Evolutionary conservation across 2,797 vertebrate species (phyloP).

Genomic region (Sphaeramia orbicularis): DNA sequence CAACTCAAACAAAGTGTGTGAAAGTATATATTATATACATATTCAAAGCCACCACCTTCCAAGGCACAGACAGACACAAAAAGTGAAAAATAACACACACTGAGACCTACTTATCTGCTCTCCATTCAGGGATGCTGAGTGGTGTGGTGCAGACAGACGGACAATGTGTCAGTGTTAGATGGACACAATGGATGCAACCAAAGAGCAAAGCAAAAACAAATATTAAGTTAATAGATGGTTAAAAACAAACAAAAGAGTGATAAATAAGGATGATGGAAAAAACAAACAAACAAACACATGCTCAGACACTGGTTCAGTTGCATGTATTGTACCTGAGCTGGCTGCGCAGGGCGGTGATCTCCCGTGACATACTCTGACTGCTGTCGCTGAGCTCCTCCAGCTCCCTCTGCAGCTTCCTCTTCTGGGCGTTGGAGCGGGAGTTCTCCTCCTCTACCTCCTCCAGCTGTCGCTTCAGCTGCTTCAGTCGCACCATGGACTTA

Average conservation of each 20-base stretch:
- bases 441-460: constrained; percentile 95
- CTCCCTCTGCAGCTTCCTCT: constrained; percentile 91
- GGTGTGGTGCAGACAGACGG: constrained; percentile 79
- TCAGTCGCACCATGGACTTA: constrained; percentile 90
- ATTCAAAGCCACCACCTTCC: constrained; percentile 1
- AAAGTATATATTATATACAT: not conserved
- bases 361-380: constrained; percentile 90
- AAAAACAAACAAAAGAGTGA: constrained; percentile 54
- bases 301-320: not conserved
- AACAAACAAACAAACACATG: constrained; percentile 14
- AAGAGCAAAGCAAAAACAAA: constrained; percentile 72
- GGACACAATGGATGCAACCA: constrained; percentile 73
- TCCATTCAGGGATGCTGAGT: constrained; percentile 86
- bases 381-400: constrained; percentile 91
- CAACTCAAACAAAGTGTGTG: not conserved
- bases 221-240: constrained; percentile 59
- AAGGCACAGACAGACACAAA: constrained; percentile 15
- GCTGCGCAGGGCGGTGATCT: constrained; percentile 89
- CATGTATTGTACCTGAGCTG: constrained; percentile 86
- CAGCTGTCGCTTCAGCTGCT: constrained; percentile 93
- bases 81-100: constrained; percentile 49
- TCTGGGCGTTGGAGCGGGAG: constrained; percentile 91
- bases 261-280: constrained; percentile 36
- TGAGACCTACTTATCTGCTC: constrained; percentile 85
- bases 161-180: constrained; percentile 77